Percentiles rank a stretch among this genome's conserved stretches.
phyloP scores from a whole-genome alignment of 2,113 vertebrate genomes.

The Brachyhypopomus gauderio region DNA sequence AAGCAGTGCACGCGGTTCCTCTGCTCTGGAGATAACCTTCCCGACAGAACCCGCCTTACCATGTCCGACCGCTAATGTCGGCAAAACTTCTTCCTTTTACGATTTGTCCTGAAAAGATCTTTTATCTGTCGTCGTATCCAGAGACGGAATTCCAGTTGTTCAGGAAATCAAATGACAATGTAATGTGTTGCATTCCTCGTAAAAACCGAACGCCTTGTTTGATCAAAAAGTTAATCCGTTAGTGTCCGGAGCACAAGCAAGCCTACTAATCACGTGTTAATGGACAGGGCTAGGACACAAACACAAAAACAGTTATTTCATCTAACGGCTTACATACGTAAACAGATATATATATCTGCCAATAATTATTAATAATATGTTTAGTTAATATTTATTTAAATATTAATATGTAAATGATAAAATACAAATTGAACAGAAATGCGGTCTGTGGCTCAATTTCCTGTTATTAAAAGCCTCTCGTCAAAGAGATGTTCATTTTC shows the following conservation, averaged over 20 bases:
- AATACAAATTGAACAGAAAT: neutral
- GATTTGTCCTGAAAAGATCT: neutral
- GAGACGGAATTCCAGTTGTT: neutral
- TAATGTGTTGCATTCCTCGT: too few relatives aligned
- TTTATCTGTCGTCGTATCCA: neutral
- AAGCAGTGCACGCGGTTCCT: conserved; percentile 24
- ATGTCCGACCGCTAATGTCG: neutral
- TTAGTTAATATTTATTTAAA: too few relatives aligned
- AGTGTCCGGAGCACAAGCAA: too few relatives aligned
- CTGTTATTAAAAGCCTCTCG: neutral
- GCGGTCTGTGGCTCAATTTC: neutral
- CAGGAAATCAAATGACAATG: too few relatives aligned
- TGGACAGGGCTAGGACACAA: too few relatives aligned
- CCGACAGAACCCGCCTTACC: neutral
- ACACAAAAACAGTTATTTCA: neutral
- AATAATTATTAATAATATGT: too few relatives aligned
- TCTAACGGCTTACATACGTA: neutral
- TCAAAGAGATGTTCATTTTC: neutral
- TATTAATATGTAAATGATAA: too few relatives aligned
- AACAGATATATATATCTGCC: neutral
- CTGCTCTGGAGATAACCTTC: conserved; percentile 17
- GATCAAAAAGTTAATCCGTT: too few relatives aligned
- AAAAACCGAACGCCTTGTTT: too few relatives aligned
- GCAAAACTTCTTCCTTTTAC: neutral
- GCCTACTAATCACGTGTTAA: too few relatives aligned